These are phyloP conservation scores for Barbus barbus DNA, from an alignment of 2,113 vertebrate genomes.

Conservation along the genomic window DNA sequence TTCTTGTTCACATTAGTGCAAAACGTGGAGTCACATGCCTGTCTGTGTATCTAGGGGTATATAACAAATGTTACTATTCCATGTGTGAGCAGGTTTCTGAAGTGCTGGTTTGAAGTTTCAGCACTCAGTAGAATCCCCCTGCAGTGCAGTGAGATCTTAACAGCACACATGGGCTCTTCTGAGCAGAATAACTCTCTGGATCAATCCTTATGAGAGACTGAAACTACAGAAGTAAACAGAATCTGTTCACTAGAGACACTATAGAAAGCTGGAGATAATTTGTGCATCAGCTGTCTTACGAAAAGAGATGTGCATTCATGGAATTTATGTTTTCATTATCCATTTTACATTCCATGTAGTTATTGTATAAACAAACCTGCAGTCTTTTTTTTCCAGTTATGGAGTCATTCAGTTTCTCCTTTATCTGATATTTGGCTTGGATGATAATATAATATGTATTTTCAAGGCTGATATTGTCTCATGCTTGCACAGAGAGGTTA, in stretches of 20 bases:
- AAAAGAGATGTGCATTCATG: background rate
- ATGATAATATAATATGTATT: background rate
- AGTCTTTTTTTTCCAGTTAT: background rate
- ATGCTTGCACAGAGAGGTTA: too few species aligned
- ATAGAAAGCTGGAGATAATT: background rate
- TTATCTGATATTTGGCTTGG: background rate
- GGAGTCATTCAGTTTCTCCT: background rate
- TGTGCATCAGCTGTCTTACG: background rate
- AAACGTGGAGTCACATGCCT: background rate
- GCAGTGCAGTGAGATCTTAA: background rate
- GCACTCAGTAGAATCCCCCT: background rate
- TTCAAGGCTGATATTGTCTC: background rate
- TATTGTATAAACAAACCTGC: background rate
- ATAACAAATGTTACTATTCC: background rate
- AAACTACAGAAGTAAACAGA: background rate
- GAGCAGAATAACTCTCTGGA: background rate
- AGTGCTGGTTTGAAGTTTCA: constrained; percentile 3
- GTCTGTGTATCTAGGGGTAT: background rate
- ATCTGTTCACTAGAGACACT: background rate
- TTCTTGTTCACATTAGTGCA: background rate
- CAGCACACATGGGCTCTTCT: background rate
- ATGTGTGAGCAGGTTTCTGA: background rate
- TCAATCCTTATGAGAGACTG: constrained; percentile 1
- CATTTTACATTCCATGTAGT: background rate
- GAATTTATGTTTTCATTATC: background rate